Evolutionary conservation across 2,113 vertebrate species (phyloP).

Genomic region (Apeltes quadracus): DNA sequence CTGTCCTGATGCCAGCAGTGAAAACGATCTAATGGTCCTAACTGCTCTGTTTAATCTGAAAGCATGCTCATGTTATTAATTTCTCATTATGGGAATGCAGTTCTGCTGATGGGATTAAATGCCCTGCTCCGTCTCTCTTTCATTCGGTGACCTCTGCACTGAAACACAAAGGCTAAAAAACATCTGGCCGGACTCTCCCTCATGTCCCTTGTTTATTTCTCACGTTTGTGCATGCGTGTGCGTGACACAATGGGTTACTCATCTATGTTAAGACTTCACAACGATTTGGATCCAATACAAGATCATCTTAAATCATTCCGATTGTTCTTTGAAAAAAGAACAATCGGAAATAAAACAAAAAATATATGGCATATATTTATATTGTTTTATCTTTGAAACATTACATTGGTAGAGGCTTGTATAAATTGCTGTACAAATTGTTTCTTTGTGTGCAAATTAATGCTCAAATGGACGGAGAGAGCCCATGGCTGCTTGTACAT

Average conservation of each 20-base stretch:
- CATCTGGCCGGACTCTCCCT: constrained; percentile 67
- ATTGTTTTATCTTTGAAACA: no score
- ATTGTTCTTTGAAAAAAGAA: constrained; percentile 10
- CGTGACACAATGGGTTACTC: constrained; percentile 35
- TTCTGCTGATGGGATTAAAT: constrained; percentile 81
- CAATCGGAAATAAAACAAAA: no score
- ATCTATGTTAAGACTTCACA: constrained; percentile 29
- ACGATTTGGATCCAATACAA: constrained; percentile 10
- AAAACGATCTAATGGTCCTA: constrained; percentile 84
- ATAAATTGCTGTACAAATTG: constrained; percentile 48
- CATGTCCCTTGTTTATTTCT: constrained; percentile 61
- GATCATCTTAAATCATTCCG: constrained; percentile 14
- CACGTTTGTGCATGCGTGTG: constrained; percentile 15
- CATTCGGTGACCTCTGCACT: constrained; percentile 63
- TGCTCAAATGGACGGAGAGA: constrained; percentile 53
- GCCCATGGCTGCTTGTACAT: constrained; percentile 73
- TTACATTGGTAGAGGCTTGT: constrained; percentile 14
- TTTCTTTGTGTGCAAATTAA: constrained; percentile 63
- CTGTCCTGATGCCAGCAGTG: constrained; percentile 81
- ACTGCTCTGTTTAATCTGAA: constrained; percentile 83
- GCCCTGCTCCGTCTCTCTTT: constrained; percentile 62
- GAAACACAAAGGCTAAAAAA: constrained; percentile 68
- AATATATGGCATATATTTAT: no score
- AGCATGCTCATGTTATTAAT: constrained; percentile 83
- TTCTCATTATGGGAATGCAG: constrained; percentile 84